These are phyloP conservation scores for Sesia apiformis DNA, from an alignment of 2,888 invertebrate genomes.

Conservation along the genomic window DNA sequence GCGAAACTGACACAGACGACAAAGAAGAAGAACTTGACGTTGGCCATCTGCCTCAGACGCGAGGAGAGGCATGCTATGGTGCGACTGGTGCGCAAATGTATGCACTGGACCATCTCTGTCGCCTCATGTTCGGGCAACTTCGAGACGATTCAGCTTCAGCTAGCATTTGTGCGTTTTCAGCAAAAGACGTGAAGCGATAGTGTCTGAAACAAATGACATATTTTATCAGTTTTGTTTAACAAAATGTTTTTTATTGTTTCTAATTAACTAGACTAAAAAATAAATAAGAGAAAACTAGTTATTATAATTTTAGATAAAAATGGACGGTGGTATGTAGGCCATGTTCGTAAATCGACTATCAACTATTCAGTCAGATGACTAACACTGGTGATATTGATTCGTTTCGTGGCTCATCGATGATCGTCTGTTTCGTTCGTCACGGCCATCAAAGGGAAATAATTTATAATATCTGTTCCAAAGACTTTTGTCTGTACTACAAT, in stretches of 20 bases:
- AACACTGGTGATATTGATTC: background rate
- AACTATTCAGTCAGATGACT: too few relatives aligned
- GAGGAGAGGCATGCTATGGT: constrained; percentile 6
- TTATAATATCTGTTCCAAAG: background rate
- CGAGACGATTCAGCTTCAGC: background rate
- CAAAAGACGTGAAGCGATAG: background rate
- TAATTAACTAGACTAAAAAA: too few relatives aligned
- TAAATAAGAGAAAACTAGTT: too few relatives aligned
- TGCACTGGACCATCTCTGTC: constrained; percentile 21
- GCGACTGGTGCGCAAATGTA: constrained; percentile 8
- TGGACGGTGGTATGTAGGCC: too few relatives aligned
- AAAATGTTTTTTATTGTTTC: too few relatives aligned
- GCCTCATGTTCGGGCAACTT: constrained; percentile 29
- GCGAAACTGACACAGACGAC: constrained; percentile 30
- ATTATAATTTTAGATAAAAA: too few relatives aligned
- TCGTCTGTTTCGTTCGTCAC: background rate
- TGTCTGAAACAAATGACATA: too few relatives aligned
- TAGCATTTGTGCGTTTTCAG: background rate
- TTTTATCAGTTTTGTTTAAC: too few relatives aligned
- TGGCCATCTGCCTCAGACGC: constrained; percentile 25
- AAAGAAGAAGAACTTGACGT: constrained; percentile 31
- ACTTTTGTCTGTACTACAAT: background rate
- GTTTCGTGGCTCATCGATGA: background rate
- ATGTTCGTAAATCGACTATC: too few relatives aligned
- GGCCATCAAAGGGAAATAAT: background rate